Conservation (phyloP, 2,113 vertebrate species). For the Melierax canorus region DNA sequence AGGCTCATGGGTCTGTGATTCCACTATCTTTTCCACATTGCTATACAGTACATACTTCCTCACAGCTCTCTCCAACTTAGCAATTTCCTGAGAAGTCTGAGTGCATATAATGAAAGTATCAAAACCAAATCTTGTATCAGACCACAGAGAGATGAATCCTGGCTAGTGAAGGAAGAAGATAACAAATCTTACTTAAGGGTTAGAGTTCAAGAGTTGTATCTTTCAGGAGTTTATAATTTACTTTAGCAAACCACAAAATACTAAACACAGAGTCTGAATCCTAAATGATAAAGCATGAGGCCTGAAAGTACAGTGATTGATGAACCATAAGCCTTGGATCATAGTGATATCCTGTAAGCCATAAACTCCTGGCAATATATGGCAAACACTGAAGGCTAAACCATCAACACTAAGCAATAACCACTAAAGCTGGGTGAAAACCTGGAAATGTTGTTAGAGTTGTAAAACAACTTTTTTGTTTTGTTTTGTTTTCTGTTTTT, state of each 20-base stretch:
- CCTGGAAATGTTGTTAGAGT: not conserved
- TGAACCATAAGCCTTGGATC: not conserved
- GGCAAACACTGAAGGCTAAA: not conserved
- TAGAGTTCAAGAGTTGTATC: not conserved
- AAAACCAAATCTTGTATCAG: not conserved
- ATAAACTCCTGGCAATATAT: not conserved
- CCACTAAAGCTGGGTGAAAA: not conserved
- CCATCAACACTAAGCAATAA: not conserved
- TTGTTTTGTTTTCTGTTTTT: no score
- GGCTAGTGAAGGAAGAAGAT: not conserved
- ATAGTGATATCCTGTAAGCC: not conserved
- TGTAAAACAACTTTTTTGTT: no score
- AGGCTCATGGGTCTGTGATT: not conserved
- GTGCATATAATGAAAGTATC: not conserved
- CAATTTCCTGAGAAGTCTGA: not conserved
- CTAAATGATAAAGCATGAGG: not conserved
- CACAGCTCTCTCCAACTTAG: not conserved
- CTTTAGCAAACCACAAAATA: not conserved
- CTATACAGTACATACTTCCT: not conserved
- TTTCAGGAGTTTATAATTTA: not conserved
- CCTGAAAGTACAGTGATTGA: rapidly evolving
- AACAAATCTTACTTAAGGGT: not conserved
- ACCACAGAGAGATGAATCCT: not conserved
- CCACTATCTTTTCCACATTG: not conserved
- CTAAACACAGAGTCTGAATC: not conserved